Conservation (phyloP, 2,888 invertebrate species). For the Neoaliturus tenellus region DNA sequence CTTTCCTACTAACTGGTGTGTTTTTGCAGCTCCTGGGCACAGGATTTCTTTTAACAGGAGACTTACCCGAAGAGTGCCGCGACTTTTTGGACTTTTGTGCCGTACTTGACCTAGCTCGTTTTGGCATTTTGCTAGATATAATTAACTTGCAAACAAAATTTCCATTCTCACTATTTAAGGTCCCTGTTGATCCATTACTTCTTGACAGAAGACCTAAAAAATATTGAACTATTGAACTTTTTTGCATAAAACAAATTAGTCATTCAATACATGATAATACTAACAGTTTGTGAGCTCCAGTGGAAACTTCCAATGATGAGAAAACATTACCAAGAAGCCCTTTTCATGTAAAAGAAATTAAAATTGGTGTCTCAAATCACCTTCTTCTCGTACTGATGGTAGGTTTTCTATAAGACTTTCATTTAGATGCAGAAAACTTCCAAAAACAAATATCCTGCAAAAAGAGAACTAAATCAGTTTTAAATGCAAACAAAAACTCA, state of each 20-base stretch:
- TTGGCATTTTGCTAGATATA: slow-evolving; percentile 7
- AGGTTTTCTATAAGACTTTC: not conserved
- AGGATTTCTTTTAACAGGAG: slow-evolving; percentile 6
- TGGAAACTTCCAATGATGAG: not conserved
- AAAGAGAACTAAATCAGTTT: not conserved
- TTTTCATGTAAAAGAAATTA: not conserved
- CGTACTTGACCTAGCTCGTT: not conserved
- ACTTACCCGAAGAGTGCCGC: not conserved
- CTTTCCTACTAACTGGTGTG: not conserved
- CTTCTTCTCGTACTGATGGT: not conserved
- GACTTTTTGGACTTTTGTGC: slow-evolving; percentile 11
- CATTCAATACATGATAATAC: not conserved
- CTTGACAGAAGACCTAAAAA: slow-evolving; percentile 2
- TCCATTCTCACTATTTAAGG: not conserved
- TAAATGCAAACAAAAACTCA: too few relatives aligned
- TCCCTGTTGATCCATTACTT: not conserved
- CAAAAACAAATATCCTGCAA: not conserved
- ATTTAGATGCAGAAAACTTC: not conserved
- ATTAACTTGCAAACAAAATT: not conserved
- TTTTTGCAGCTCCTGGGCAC: slow-evolving; percentile 36
- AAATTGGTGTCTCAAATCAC: not conserved
- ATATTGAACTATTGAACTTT: slow-evolving; percentile 5
- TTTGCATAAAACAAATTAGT: not conserved
- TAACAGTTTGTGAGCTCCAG: not conserved
- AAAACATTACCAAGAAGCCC: not conserved